Percentiles rank a stretch among this genome's conserved stretches.
Evolutionary conservation across 2,888 invertebrate genomes (phyloP).

Genomic region (Oscheius sp.): DNA sequence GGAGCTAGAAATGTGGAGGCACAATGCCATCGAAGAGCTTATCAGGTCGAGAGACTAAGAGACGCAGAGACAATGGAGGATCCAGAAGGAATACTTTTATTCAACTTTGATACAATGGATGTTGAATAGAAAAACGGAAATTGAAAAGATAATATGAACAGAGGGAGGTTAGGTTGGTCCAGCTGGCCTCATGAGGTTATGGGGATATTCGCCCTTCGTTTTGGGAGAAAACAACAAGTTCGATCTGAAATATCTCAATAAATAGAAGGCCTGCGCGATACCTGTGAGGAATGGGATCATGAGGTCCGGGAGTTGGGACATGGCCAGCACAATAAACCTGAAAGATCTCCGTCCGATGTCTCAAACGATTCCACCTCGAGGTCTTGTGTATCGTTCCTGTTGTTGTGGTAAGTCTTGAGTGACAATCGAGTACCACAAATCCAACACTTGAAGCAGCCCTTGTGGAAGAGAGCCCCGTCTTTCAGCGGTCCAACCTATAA

Average conservation of each 20-base stretch:
- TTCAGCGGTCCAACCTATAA: constrained; percentile 69
- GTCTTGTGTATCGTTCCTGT: constrained; percentile 70
- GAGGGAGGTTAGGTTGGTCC: constrained; percentile 52
- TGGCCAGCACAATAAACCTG: constrained; percentile 71
- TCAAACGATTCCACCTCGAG: constrained; percentile 58
- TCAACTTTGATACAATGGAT: constrained; percentile 3
- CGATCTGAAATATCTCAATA: constrained; percentile 53
- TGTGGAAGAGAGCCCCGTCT: constrained; percentile 70
- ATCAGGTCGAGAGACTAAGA: constrained; percentile 7
- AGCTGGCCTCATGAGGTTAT: constrained; percentile 67
- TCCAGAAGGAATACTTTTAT: constrained; percentile 20
- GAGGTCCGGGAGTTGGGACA: constrained; percentile 71
- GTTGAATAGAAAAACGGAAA: not conserved
- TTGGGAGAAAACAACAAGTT: constrained; percentile 70
- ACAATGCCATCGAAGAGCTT: constrained; percentile 6
- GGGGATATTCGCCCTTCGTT: constrained; percentile 70
- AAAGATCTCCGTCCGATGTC: constrained; percentile 4
- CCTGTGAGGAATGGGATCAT: constrained; percentile 70
- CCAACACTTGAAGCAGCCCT: constrained; percentile 71
- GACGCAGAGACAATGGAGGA: constrained; percentile 8
- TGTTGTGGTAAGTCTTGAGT: constrained; percentile 70
- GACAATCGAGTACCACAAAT: constrained; percentile 70
- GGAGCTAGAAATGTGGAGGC: not conserved
- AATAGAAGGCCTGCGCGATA: not conserved
- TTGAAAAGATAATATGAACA: not conserved